Evolutionary conservation across 30 jellyfish, hydroid and myxozoan species (phyloP).

Genomic region (Turritopsis rubra): DNA sequence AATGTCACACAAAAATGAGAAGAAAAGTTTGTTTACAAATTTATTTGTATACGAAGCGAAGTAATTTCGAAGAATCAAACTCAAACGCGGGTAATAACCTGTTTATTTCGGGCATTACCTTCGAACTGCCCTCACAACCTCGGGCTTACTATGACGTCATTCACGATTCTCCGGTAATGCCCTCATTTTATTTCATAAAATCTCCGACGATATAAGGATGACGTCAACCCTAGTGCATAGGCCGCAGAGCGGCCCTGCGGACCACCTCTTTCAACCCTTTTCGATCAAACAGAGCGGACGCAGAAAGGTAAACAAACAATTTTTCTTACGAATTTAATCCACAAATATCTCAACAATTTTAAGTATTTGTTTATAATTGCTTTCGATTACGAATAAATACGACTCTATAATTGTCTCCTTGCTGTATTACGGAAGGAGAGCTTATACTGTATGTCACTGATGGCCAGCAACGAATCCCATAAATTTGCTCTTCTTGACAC

Average conservation of each 20-base stretch:
- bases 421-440: neutral
- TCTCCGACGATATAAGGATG: neutral
- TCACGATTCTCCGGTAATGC: no score
- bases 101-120: no score
- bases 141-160: no score
- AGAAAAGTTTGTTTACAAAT: no score
- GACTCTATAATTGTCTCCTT: neutral
- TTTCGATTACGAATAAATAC: neutral
- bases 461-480: neutral
- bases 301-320: neutral
- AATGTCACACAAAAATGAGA: no score
- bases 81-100: no score
- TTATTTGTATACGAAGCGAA: no score
- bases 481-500: neutral
- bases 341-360: neutral
- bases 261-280: constrained; percentile 15
- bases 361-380: neutral
- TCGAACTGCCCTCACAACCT: no score
- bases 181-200: neutral
- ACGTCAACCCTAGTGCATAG: neutral
- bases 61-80: no score
- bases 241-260: constrained; percentile 11
- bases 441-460: neutral
- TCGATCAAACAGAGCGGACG: neutral
- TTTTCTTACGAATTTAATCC: neutral